These are phyloP conservation scores for Plectrocnemia conspersa DNA, from an alignment of 1,140 invertebrate genomes.

Conservation along the genomic window DNA sequence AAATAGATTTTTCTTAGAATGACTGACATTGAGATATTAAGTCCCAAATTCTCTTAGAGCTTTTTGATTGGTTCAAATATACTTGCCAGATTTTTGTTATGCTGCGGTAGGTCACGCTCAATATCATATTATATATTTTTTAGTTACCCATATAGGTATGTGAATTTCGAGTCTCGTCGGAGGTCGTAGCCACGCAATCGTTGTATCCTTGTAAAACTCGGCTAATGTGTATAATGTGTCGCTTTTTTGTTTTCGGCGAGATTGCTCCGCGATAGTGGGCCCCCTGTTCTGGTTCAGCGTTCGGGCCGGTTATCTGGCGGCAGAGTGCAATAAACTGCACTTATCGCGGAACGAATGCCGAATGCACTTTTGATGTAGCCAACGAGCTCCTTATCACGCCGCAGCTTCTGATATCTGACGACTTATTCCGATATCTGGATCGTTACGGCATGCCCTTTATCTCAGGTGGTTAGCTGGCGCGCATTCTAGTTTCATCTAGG, in stretches of 20 bases:
- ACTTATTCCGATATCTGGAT: constrained; percentile 5
- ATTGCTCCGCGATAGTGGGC: constrained; percentile 17
- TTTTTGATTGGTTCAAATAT: too few species aligned
- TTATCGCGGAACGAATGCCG: constrained; percentile 22
- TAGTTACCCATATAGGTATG: too few species aligned
- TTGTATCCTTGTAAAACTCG: constrained; percentile 18
- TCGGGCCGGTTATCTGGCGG: constrained; percentile 14
- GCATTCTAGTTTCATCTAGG: too few species aligned
- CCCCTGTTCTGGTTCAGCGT: not conserved
- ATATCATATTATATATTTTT: too few species aligned
- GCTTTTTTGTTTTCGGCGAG: constrained; percentile 11
- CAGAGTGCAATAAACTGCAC: constrained; percentile 24
- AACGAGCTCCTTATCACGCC: constrained; percentile 8
- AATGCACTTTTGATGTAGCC: constrained; percentile 26
- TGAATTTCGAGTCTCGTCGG: not conserved
- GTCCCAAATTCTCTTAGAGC: too few species aligned
- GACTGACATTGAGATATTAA: too few species aligned
- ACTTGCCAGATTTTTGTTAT: too few species aligned
- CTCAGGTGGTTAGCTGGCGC: too few species aligned
- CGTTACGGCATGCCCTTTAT: too few species aligned
- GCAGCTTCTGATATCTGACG: constrained; percentile 3
- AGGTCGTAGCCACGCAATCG: not conserved
- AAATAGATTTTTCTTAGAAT: too few species aligned
- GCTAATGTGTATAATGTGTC: constrained; percentile 22
- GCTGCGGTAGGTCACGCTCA: too few species aligned